Base-by-base conservation (phyloP, 1,140 invertebrate genomes). In the Drosophila paulistorum region DNA sequence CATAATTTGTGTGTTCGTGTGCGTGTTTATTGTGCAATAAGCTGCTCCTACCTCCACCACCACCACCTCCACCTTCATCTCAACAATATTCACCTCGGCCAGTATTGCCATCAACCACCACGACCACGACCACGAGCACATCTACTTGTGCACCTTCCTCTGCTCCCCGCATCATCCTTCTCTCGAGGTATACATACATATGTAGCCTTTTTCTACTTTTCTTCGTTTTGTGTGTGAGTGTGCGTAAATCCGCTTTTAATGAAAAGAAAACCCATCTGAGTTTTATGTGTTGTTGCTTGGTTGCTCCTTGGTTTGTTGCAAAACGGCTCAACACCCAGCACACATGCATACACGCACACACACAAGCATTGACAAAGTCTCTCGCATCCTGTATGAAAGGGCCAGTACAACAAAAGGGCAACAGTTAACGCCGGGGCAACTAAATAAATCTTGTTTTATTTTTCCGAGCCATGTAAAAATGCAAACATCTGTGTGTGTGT, bases 241-340 rank as follows among this genome's bases (percentile, higher is more conserved):
- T 84, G 81, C 84, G 84, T 84, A 89, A 89, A 89, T 89, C 84
- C 84, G 84, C 84, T 89, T 89, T 89, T 89, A 89, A 89, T 89
- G 84, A 89, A 89, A 89, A 89, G 84, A 89, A 89, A 89, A 89
- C 84, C 86, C 84, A 84, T 89, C 73, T 55, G 61, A 70, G 70
- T 68, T 89, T 87, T 79, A 68, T 86, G 71, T 70, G 68, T 39
- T 57, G 74, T 55, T 64, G 65, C 42, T 54, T 14, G 35, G 26
- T 55, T 78, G 68, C 68, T 68, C 48, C 72, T 70, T 68, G 10
- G 59, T 51, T 51, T 51, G 45, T 51, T 51, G 45, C 45, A 51
- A 51, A 51, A 51, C 39, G 64, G 13, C n/a, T 42, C 20, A 30
- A 33, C 48, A 45, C 30, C 41, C 41, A 45, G 45, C 45, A 71